Evolutionary conservation across 2,797 vertebrate genomes (phyloP).

Genomic region (Manis crassicaudata): DNA sequence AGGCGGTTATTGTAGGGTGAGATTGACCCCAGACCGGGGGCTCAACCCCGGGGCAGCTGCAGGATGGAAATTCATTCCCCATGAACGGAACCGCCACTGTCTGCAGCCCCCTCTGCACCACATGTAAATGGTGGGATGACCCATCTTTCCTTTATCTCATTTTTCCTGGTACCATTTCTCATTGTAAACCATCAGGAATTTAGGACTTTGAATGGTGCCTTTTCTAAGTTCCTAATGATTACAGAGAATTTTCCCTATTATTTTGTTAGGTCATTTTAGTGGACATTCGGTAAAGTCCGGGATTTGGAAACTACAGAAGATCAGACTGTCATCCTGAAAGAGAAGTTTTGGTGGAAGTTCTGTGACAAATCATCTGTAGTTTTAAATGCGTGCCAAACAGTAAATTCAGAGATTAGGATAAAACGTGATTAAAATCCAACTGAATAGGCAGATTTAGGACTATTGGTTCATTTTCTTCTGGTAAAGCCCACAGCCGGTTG

Average conservation of each 20-base stretch:
- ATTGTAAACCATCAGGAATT: neutral
- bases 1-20: neutral
- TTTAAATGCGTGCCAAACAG: neutral
- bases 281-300: neutral
- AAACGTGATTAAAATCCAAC: neutral
- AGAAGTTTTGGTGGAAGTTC: neutral
- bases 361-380: neutral
- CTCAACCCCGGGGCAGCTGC: accelerated
- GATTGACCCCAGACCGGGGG: accelerated
- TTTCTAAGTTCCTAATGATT: neutral
- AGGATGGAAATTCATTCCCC: no score
- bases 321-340: neutral
- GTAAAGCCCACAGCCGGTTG: neutral
- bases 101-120: neutral
- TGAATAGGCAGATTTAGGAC: no score
- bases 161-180: neutral
- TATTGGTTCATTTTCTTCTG: neutral
- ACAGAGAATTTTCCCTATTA: neutral
- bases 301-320: neutral
- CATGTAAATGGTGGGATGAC: neutral
- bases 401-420: neutral
- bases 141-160: neutral
- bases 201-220: neutral
- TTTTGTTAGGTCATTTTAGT: neutral
- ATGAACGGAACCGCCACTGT: accelerated